A percentile compares a stretch with the other conserved stretches of the same genome.
Evolutionary conservation across 2,797 vertebrate genomes (phyloP).

Genomic region (Hozukius guyotensis): DNA sequence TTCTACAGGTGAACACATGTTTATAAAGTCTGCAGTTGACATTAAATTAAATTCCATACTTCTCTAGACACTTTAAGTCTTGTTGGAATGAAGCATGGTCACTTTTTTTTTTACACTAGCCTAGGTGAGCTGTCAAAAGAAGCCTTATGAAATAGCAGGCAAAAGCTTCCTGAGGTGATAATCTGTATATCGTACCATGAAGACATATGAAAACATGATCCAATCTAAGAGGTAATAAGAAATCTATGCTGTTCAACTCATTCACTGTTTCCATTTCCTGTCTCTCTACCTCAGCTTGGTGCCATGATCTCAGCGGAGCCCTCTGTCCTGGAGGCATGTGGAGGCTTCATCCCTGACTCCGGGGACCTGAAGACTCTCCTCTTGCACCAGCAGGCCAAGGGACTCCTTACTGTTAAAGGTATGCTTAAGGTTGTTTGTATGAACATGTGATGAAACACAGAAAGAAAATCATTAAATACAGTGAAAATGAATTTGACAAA

Average conservation of each 20-base stretch:
- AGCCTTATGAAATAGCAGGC: not conserved
- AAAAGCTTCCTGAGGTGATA: not conserved
- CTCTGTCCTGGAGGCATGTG: constrained; percentile 72
- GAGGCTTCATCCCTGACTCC: constrained; percentile 73
- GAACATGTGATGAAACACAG: not conserved
- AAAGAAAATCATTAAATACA: not conserved
- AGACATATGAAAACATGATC: not conserved
- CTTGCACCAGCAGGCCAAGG: constrained; percentile 76
- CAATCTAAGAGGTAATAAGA: not conserved
- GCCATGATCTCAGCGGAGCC: constrained; percentile 75
- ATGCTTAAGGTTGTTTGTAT: not conserved
- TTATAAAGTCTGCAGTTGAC: no score
- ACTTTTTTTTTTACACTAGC: not conserved
- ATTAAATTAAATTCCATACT: no score
- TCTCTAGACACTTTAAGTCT: no score
- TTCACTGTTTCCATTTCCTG: not conserved
- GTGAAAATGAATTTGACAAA: not conserved
- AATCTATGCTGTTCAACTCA: not conserved
- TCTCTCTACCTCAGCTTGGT: constrained; percentile 68
- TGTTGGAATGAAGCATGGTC: no score
- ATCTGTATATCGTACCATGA: not conserved
- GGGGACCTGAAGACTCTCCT: constrained; percentile 75
- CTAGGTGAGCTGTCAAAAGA: no score
- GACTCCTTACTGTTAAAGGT: constrained; percentile 77
- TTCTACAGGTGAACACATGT: not conserved